Percentiles rank a stretch among this genome's conserved stretches.
These are phyloP conservation scores for Drosophila ustulata DNA, from an alignment of 2,888 invertebrate genomes.

Conservation along the genomic window DNA sequence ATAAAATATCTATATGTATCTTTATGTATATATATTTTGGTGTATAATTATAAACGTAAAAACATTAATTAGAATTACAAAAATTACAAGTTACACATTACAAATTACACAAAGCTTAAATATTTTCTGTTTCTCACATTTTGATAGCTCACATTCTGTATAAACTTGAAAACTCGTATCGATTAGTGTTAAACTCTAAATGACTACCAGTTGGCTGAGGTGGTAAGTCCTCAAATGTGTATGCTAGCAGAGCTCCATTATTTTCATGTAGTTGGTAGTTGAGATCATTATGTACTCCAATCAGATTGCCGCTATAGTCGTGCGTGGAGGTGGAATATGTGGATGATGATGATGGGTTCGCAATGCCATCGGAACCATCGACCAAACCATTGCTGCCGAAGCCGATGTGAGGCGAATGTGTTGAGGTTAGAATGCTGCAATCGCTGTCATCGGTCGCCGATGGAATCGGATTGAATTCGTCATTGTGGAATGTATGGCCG, in stretches of 20 bases:
- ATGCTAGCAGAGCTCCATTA: slow-evolving; percentile 78
- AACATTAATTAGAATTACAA: slow-evolving; percentile 57
- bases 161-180: slow-evolving; percentile 77
- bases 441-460: slow-evolving; percentile 78
- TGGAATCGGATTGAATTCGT: slow-evolving; percentile 73
- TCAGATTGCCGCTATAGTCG: slow-evolving; percentile 66
- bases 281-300: slow-evolving; percentile 76
- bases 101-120: slow-evolving; percentile 75
- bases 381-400: slow-evolving; percentile 62
- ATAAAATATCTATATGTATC: slow-evolving; percentile 45
- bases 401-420: slow-evolving; percentile 75
- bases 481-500: slow-evolving; percentile 76
- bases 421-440: slow-evolving; percentile 73
- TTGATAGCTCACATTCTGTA: slow-evolving; percentile 70
- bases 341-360: slow-evolving; percentile 56
- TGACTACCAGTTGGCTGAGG: slow-evolving; percentile 82
- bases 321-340: slow-evolving; percentile 54
- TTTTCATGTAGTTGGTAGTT: slow-evolving; percentile 77
- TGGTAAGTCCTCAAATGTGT: slow-evolving; percentile 77
- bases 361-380: slow-evolving; percentile 65
- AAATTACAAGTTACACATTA: slow-evolving; percentile 48
- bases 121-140: slow-evolving; percentile 67
- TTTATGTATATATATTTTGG: slow-evolving; percentile 69
- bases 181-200: slow-evolving; percentile 81
- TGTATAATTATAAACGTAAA: slow-evolving; percentile 61